These are phyloP conservation scores for Pagetopsis macropterus DNA, from an alignment of 2,797 vertebrate genomes.

Conservation along the genomic window DNA sequence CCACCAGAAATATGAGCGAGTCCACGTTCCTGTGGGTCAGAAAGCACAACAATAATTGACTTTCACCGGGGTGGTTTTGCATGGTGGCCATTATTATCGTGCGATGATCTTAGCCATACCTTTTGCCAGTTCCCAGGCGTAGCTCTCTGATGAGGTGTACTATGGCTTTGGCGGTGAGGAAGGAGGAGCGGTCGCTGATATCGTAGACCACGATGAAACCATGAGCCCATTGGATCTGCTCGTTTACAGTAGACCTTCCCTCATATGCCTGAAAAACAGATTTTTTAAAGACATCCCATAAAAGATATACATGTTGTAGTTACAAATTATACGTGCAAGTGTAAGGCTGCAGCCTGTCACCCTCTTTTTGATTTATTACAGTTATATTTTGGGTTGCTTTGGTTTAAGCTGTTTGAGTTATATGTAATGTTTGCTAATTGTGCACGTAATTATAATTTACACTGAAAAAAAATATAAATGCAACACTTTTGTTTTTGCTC, in stretches of 20 bases:
- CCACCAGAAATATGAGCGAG: conserved; percentile 85
- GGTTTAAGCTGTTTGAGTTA: too few relatives aligned
- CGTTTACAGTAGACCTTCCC: conserved; percentile 80
- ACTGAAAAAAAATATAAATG: too few relatives aligned
- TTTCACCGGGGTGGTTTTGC: not conserved
- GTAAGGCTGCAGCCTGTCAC: too few relatives aligned
- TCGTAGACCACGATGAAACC: conserved; percentile 90
- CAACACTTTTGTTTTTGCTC: too few relatives aligned
- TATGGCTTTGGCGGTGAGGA: conserved; percentile 86
- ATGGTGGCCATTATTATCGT: not conserved
- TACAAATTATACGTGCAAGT: not conserved
- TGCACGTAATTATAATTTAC: too few relatives aligned
- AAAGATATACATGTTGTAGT: not conserved
- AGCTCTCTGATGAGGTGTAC: conserved; percentile 86
- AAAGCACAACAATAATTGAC: not conserved
- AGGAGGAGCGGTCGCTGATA: conserved; percentile 89
- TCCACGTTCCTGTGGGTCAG: conserved; percentile 78
- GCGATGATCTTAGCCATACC: conserved; percentile 69
- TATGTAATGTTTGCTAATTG: too few relatives aligned
- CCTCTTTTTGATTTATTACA: too few relatives aligned
- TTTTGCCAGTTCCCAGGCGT: conserved; percentile 80
- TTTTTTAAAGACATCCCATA: not conserved
- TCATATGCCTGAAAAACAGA: conserved; percentile 71
- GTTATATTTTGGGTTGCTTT: too few relatives aligned
- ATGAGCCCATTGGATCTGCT: conserved; percentile 89